Evolutionary conservation across 2,888 invertebrate genomes (phyloP), one percentile per base, ranked within the genome.

Genomic region (Blastobasis adustella): DNA sequence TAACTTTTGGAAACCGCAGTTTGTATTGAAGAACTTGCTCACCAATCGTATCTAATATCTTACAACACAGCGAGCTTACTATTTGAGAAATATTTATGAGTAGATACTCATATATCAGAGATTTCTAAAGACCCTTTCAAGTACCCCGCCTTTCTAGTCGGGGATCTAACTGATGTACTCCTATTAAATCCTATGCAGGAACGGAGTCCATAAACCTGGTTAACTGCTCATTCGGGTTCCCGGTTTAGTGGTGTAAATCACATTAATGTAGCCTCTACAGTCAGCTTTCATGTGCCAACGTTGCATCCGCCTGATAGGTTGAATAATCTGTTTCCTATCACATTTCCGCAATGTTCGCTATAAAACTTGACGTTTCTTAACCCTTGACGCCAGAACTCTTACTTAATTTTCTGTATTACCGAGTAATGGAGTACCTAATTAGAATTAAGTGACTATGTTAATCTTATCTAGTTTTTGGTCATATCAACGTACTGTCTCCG

Each of bases 161-260:
- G n/a, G 10, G 43, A 43, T 43, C 45, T 46, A 43, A 44, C 44
- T 40, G 45, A 45, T 49, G 46, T 47, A 47, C 42, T 46, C 40
- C n/a, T 50, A 50, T 50, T 45, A 46, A 50, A 46, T 41, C 50
- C 42, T 23, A 23, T 23, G 23, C 23, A 23, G 42, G 6, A 42
- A 10, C 9, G 42, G 42, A 42, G 10, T 58, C 58, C 57, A 62
- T 63, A 57, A 60, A 58, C 59, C 63, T 58, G 54, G 59, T 56
- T 63, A 54, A 57, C 61, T 54, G 58, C 58, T 55, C 62, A 58
- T 58, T 55, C 55, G 37, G 54, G 54, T 61, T 71, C 60, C 70
- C 67, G 67, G 67, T 71, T 69, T 59, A 63, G 54, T 60, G 49
- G 62, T 66, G 71, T 75, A 74, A 74, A 75, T 76, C 74, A 72